These are phyloP conservation scores for Ceratina calcarata DNA, from an alignment of 1,140 invertebrate genomes.

Conservation along the genomic window DNA sequence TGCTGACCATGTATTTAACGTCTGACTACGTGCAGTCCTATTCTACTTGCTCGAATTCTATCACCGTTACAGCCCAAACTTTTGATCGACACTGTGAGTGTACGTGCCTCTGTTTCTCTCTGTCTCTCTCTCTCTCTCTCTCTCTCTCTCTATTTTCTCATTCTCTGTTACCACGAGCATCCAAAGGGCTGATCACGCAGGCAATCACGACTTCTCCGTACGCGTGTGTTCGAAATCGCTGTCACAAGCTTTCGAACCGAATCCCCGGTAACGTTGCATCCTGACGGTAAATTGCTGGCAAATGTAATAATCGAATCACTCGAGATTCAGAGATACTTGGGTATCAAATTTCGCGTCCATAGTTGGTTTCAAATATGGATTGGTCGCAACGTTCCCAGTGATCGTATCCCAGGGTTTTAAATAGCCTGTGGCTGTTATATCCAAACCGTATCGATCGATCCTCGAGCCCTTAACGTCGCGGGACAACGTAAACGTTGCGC, in stretches of 20 bases:
- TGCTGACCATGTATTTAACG: background rate
- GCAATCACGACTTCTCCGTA: conserved; percentile 30
- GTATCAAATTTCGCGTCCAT: no score
- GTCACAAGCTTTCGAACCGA: background rate
- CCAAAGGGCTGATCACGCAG: conserved; percentile 17
- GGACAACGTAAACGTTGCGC: background rate
- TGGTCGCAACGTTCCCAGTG: no score
- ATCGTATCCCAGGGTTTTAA: background rate
- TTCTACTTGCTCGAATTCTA: background rate
- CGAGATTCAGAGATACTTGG: no score
- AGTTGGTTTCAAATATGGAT: no score
- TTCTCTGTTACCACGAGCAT: conserved; percentile 15
- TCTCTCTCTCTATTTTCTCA: background rate
- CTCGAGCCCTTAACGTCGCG: background rate
- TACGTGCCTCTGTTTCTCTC: conserved; percentile 38
- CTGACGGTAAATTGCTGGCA: no score
- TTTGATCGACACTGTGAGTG: conserved; percentile 12
- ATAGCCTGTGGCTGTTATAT: background rate
- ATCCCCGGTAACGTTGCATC: no score
- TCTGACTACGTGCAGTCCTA: background rate
- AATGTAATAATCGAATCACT: no score
- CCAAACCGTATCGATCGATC: conserved; percentile 4
- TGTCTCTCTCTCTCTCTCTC: background rate
- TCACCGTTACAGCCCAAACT: conserved; percentile 11
- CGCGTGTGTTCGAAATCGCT: conserved; percentile 12